phyloP scores from a whole-genome alignment of 2,888 invertebrate genomes.

The Scaptomyza polygonia region DNA sequence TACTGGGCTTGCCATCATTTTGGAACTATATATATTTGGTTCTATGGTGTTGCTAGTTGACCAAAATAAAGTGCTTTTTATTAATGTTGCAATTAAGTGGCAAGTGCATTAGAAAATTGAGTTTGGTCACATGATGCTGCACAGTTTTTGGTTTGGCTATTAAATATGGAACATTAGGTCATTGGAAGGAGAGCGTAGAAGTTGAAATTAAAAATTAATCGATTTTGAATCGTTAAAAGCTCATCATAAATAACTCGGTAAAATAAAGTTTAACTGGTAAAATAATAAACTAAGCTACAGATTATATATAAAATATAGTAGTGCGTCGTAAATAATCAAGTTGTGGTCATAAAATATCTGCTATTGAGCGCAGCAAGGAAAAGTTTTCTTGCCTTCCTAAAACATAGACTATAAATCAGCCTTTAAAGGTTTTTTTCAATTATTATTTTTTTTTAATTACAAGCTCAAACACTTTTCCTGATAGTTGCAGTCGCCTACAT shows the following conservation, averaged over 20 bases:
- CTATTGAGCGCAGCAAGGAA: slow-evolving; percentile 26
- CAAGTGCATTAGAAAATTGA: slow-evolving; percentile 34
- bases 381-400: slow-evolving; percentile 5
- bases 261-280: slow-evolving; percentile 4
- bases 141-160: background rate
- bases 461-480: slow-evolving; percentile 55
- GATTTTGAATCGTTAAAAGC: slow-evolving; percentile 7
- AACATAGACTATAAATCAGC: slow-evolving; percentile 61
- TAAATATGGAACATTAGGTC: background rate
- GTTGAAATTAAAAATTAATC: slow-evolving; percentile 30
- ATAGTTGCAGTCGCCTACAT: slow-evolving; percentile 38
- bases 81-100: slow-evolving; percentile 49
- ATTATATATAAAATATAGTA: slow-evolving; percentile 14
- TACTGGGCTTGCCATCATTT: background rate
- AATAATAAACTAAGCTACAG: slow-evolving; percentile 22
- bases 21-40: background rate
- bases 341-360: slow-evolving; percentile 41
- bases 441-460: slow-evolving; percentile 63
- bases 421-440: slow-evolving; percentile 51
- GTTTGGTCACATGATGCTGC: slow-evolving; percentile 45
- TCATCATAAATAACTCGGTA: background rate
- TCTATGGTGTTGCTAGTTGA: background rate
- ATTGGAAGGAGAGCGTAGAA: background rate
- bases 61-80: slow-evolving; percentile 34
- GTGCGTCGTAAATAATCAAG: slow-evolving; percentile 3